Evolutionary conservation across 1,140 invertebrate species (phyloP), one percentile per base, ranked within the genome.

Genomic region (Achroia grisella): DNA sequence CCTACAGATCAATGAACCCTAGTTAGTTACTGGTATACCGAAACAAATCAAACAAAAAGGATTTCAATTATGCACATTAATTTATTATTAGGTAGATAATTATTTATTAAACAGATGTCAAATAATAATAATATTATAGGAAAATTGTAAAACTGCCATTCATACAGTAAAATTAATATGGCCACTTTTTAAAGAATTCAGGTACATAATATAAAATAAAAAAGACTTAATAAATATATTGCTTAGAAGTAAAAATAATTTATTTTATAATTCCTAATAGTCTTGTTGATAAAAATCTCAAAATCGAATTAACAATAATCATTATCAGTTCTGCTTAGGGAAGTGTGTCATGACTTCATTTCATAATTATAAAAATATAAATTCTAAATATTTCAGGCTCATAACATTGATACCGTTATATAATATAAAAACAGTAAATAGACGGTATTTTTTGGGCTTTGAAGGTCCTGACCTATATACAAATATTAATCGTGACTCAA

Each of bases 161-260:
- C 51, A 52, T 61, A 52, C 55, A 56, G 37, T 73, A 75, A 66
- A 74, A 77, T 69, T 78, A 79, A 77, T 80, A 80, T 84, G 80
- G 80, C 80, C 76, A 78, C 76, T 70, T 68, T 75, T 70, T 48
- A 71, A 3, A 70, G 69, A 76, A 72, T 81, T 84, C 80, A 84
- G 80, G 80, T 84, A 84, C 80, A 74, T 71, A 79, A 74, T 48
- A 71, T 64, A 74, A 43, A 73, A 65, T 37, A 37, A 4, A 74
- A 69, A 23, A 23, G 6, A 62, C 49, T 50, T 69, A 71, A 72
- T 75, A 77, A 77, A 81, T 78, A 76, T 66, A 71, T 64, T 67
- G 55, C 73, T 77, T 76, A 80, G 43, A 71, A 56, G 47, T 77
- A 74, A 70, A 52, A 78, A 82, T 82, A 82, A 82, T 83, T 80